phyloP scores from a whole-genome alignment of 2,888 invertebrate genomes.

The Xestoiulus laeticollis region DNA sequence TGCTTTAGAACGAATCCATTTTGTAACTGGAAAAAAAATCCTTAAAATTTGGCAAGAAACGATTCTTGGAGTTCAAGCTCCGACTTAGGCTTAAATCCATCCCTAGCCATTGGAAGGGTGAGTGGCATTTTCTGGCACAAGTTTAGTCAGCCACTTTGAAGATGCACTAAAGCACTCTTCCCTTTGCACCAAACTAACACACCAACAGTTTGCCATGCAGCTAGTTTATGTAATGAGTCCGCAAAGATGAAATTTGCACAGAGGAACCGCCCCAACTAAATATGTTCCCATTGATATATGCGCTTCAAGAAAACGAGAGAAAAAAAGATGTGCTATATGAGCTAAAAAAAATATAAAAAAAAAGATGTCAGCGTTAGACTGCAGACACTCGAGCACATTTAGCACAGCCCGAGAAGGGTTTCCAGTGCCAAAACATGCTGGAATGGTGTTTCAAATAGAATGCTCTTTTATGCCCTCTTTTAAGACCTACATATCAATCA shows the following conservation, averaged over 20 bases:
- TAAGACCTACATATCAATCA: conserved; percentile 41
- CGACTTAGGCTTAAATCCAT: not conserved
- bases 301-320: not conserved
- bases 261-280: conserved; percentile 38
- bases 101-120: not conserved
- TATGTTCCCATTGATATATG: conserved; percentile 35
- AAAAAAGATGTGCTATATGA: not conserved
- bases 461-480: conserved; percentile 40
- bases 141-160: not conserved
- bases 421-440: conserved; percentile 46
- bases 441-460: conserved; percentile 47
- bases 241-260: conserved; percentile 22
- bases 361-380: conserved; percentile 28
- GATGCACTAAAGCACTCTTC: not conserved
- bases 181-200: not conserved
- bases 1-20: conserved; percentile 14
- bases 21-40: not conserved
- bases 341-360: not conserved
- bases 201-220: conserved; percentile 10
- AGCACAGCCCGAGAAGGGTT: conserved; percentile 30
- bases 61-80: not conserved
- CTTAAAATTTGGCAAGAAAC: not conserved
- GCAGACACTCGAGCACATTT: conserved; percentile 36
- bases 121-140: conserved; percentile 7
- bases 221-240: conserved; percentile 30